Evolutionary conservation across 2,113 vertebrate species (phyloP).

Genomic region (Dasyornis broadbenti): DNA sequence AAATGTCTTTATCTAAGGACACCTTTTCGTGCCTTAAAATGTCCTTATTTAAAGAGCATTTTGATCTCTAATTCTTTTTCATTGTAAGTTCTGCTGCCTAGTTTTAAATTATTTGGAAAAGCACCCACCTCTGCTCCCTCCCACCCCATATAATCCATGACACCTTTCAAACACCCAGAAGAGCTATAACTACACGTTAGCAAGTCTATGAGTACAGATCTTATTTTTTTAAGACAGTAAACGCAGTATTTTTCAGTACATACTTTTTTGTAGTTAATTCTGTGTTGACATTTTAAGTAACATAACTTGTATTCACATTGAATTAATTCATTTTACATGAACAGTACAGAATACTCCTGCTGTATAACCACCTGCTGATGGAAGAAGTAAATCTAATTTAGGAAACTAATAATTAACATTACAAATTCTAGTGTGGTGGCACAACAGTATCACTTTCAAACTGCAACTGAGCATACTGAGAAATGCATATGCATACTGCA

Average conservation of each 20-base stretch:
- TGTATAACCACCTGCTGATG: background rate
- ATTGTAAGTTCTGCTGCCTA: background rate
- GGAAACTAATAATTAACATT: constrained; percentile 1
- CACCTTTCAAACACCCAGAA: background rate
- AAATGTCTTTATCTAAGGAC: background rate
- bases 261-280: background rate
- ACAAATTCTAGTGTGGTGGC: background rate
- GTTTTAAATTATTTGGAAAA: background rate
- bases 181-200: background rate
- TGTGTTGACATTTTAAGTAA: background rate
- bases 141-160: background rate
- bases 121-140: background rate
- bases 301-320: background rate
- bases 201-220: background rate
- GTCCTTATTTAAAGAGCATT: background rate
- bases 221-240: background rate
- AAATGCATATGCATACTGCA: too few relatives aligned
- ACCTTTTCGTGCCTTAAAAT: background rate
- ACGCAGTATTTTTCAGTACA: background rate
- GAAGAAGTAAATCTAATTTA: background rate
- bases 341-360: background rate
- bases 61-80: background rate
- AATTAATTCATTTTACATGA: background rate
- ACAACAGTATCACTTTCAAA: background rate
- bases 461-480: background rate